Percentiles rank a stretch among this genome's conserved stretches.
These are phyloP conservation scores for Leptopterna dolabrata DNA, from an alignment of 2,888 invertebrate genomes.

Conservation along the genomic window DNA sequence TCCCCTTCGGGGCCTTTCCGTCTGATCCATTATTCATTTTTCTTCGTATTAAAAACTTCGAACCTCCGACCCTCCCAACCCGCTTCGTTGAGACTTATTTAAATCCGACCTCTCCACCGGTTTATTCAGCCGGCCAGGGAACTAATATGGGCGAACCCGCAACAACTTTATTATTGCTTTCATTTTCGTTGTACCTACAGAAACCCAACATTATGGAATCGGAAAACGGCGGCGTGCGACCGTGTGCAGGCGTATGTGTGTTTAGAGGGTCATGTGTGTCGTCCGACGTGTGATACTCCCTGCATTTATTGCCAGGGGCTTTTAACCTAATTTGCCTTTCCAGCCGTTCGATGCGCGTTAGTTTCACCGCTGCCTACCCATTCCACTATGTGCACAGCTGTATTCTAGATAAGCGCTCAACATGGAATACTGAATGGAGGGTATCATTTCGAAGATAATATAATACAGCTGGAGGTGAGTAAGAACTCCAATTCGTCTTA, in stretches of 20 bases:
- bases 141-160: background rate
- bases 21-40: constrained; percentile 20
- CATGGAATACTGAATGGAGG: too few species aligned
- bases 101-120: constrained; percentile 1
- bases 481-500: too few species aligned
- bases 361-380: too few species aligned
- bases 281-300: too few species aligned
- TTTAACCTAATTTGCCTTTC: too few species aligned
- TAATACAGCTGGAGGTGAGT: too few species aligned
- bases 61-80: background rate
- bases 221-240: background rate
- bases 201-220: background rate
- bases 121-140: background rate
- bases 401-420: too few species aligned
- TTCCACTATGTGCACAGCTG: too few species aligned
- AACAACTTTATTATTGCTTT: constrained; percentile 28
- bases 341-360: too few species aligned
- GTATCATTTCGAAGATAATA: too few species aligned
- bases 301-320: too few species aligned
- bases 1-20: background rate
- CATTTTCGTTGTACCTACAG: background rate
- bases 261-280: too few species aligned
- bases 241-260: background rate
- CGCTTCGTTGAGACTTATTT: background rate
- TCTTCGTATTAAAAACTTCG: constrained; percentile 25